phyloP scores from a whole-genome alignment of 2,888 invertebrate genomes.

The Cabera pusaria region DNA sequence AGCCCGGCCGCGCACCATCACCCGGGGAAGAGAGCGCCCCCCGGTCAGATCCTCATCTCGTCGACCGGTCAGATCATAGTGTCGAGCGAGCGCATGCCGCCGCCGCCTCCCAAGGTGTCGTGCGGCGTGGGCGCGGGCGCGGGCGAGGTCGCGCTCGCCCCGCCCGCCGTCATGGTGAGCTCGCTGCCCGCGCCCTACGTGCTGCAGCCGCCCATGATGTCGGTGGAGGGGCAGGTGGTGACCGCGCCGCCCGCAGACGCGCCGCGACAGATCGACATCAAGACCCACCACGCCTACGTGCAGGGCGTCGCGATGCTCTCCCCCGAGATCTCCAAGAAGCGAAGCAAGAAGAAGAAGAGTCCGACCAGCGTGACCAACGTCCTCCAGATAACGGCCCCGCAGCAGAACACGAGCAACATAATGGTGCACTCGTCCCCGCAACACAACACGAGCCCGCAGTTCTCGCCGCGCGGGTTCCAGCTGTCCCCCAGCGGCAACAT shows the following conservation, averaged over 20 bases:
- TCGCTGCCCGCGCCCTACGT: constrained; percentile 90
- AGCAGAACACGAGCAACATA: constrained; percentile 85
- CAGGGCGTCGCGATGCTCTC: constrained; percentile 83
- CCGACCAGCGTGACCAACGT: constrained; percentile 88
- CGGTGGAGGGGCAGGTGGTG: constrained; percentile 88
- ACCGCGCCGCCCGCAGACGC: constrained; percentile 78
- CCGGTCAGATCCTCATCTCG: constrained; percentile 89
- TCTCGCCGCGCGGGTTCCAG: constrained; percentile 90
- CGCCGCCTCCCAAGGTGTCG: constrained; percentile 83
- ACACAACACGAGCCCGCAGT: constrained; percentile 77
- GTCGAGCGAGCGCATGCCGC: constrained; percentile 86
- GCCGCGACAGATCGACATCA: constrained; percentile 81
- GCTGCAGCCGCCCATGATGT: constrained; percentile 90
- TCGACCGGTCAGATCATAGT: constrained; percentile 90
- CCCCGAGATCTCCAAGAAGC: constrained; percentile 87
- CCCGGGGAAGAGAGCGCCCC: constrained; percentile 57
- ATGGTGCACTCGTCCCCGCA: constrained; percentile 81
- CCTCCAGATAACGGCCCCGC: constrained; percentile 86
- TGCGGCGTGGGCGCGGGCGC: constrained; percentile 85
- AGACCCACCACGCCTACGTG: constrained; percentile 66
- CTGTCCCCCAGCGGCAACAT: constrained; percentile 87
- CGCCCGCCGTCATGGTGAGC: constrained; percentile 91
- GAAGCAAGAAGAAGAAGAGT: constrained; percentile 89
- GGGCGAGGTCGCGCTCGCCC: constrained; percentile 86
- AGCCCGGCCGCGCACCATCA: constrained; percentile 53